phyloP scores from a whole-genome alignment of 1,140 invertebrate genomes.

The Diachasma alloeum region DNA sequence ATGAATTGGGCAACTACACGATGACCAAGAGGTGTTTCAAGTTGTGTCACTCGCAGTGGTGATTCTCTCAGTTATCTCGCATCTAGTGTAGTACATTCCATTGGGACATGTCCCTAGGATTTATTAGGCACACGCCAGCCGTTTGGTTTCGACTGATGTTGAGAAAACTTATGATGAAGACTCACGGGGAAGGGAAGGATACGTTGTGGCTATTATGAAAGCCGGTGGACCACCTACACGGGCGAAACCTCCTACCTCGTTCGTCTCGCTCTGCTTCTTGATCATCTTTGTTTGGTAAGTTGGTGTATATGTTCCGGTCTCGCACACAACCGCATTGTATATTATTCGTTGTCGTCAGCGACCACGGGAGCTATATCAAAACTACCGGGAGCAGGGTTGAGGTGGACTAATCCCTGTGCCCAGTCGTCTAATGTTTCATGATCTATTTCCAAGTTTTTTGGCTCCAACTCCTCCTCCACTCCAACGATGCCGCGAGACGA shows the following conservation, averaged over 20 bases:
- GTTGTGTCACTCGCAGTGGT: background rate
- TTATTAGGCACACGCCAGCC: constrained; percentile 38
- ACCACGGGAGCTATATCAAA: background rate
- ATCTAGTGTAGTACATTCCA: constrained; percentile 28
- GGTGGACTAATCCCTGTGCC: background rate
- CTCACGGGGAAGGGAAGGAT: background rate
- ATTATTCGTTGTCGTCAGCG: constrained; percentile 3
- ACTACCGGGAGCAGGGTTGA: background rate
- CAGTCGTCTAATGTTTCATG: background rate
- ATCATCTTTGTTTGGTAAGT: background rate
- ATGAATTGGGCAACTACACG: background rate
- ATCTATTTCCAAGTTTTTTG: background rate
- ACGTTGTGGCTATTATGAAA: constrained; percentile 14
- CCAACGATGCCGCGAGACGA: too few relatives aligned
- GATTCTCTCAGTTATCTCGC: background rate
- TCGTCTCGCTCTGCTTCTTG: constrained; percentile 25
- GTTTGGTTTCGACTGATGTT: constrained; percentile 39
- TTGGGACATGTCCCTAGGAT: constrained; percentile 35
- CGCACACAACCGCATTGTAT: background rate
- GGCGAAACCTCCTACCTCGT: constrained; percentile 26
- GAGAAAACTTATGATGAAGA: constrained; percentile 19
- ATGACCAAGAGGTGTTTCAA: background rate
- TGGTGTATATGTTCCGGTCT: background rate
- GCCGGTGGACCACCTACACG: constrained; percentile 25
- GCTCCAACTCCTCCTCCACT: background rate